phyloP scores from a whole-genome alignment of 2,888 invertebrate genomes.

The Mactromeris polynyma region DNA sequence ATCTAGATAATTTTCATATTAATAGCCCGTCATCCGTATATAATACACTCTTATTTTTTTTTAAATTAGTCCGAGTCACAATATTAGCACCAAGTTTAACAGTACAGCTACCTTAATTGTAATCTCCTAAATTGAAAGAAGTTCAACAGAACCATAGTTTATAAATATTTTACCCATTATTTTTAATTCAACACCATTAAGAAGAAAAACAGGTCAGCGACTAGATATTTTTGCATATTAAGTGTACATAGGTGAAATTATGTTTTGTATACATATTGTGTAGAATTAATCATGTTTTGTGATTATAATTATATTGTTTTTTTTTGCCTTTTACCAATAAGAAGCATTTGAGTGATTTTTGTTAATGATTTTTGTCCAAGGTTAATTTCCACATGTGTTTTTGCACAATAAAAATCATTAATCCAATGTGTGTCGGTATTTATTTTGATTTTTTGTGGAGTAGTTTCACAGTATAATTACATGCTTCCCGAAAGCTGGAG shows the following conservation, averaged over 20 bases:
- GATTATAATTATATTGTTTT: neutral
- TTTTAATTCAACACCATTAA: neutral
- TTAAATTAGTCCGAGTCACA: too few relatives aligned
- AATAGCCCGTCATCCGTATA: too few relatives aligned
- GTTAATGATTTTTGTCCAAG: neutral
- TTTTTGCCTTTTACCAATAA: neutral
- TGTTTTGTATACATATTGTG: neutral
- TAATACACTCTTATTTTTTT: too few relatives aligned
- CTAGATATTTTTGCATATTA: neutral
- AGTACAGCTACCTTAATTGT: too few relatives aligned
- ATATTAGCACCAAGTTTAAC: too few relatives aligned
- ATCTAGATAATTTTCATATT: too few relatives aligned
- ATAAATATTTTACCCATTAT: too few relatives aligned
- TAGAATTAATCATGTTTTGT: neutral
- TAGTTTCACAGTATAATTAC: too few relatives aligned
- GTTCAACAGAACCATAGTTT: too few relatives aligned
- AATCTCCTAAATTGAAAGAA: too few relatives aligned
- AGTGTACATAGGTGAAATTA: neutral
- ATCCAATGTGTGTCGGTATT: neutral
- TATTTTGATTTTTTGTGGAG: neutral
- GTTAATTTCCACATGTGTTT: conserved; percentile 27
- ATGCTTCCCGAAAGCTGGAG: too few relatives aligned
- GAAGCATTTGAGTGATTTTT: conserved; percentile 9
- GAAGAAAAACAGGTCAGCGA: neutral
- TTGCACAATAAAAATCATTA: conserved; percentile 37